phyloP scores from a whole-genome alignment of 2,797 vertebrate species.

The Pangasius macronema region DNA sequence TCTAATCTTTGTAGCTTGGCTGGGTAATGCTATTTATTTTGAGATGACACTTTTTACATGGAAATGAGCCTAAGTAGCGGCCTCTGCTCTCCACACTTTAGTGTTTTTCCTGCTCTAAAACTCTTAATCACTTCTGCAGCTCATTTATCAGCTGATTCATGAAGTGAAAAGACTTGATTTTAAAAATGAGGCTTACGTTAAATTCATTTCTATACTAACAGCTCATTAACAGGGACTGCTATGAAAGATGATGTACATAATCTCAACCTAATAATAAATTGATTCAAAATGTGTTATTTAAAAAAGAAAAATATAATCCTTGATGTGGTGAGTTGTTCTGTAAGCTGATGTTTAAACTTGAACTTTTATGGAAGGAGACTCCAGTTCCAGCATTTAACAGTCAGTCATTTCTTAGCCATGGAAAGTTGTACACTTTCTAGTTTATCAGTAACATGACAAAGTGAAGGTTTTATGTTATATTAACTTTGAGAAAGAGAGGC shows the following conservation, averaged over 20 bases:
- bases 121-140: neutral
- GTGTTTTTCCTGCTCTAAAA: neutral
- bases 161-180: neutral
- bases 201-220: neutral
- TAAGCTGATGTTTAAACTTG: neutral
- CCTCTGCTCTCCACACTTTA: neutral
- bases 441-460: neutral
- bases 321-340: neutral
- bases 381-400: neutral
- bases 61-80: neutral
- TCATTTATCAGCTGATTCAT: neutral
- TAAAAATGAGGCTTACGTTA: neutral
- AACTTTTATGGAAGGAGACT: neutral
- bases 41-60: constrained; percentile 5
- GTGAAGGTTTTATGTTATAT: too few species aligned
- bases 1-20: neutral
- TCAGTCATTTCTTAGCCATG: neutral
- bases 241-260: neutral
- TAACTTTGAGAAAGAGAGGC: too few species aligned
- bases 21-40: neutral
- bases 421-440: neutral
- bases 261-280: neutral
- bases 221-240: neutral
- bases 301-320: neutral
- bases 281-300: neutral